Evolutionary conservation across 2,797 vertebrate genomes (phyloP).

Genomic region (Brotula barbata): DNA sequence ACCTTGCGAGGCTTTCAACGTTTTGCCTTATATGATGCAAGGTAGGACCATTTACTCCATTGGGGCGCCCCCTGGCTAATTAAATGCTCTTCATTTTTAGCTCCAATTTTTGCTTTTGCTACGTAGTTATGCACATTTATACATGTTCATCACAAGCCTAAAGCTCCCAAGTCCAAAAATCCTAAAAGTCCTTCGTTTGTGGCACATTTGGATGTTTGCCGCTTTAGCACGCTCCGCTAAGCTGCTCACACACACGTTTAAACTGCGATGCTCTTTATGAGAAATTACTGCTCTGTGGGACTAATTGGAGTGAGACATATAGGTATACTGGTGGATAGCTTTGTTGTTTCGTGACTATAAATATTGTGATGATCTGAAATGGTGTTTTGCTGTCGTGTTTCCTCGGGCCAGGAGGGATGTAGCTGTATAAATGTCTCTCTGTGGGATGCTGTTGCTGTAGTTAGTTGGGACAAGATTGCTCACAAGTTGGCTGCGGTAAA

Average conservation of each 20-base stretch:
- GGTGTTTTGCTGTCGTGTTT: conserved; percentile 11
- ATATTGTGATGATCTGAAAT: conserved; percentile 6
- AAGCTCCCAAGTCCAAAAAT: conserved; percentile 12
- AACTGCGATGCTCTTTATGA: conserved; percentile 27
- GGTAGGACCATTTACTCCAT: too few species aligned
- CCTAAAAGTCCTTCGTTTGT: conserved; percentile 27
- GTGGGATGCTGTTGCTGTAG: conserved; percentile 13
- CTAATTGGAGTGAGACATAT: conserved; percentile 40
- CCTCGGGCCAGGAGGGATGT: conserved; percentile 2
- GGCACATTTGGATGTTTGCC: conserved; percentile 15
- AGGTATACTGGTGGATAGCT: conserved; percentile 6
- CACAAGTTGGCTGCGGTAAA: conserved; percentile 26
- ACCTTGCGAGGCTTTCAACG: too few species aligned
- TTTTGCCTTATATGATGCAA: too few species aligned
- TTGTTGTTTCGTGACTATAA: conserved; percentile 25
- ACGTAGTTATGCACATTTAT: too few species aligned
- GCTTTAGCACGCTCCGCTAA: conserved; percentile 14
- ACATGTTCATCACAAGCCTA: conserved; percentile 4
- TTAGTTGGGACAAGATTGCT: conserved; percentile 13
- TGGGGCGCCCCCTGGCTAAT: too few species aligned
- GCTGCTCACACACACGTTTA: conserved; percentile 10
- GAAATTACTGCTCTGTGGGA: conserved; percentile 11
- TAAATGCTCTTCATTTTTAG: too few species aligned
- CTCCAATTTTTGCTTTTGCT: too few species aligned
- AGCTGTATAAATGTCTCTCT: conserved; percentile 10